These are phyloP conservation scores for Mesocentrotus franciscanus DNA, from an alignment of 53 echinoderm and acorn worm genomes.

Conservation along the genomic window DNA sequence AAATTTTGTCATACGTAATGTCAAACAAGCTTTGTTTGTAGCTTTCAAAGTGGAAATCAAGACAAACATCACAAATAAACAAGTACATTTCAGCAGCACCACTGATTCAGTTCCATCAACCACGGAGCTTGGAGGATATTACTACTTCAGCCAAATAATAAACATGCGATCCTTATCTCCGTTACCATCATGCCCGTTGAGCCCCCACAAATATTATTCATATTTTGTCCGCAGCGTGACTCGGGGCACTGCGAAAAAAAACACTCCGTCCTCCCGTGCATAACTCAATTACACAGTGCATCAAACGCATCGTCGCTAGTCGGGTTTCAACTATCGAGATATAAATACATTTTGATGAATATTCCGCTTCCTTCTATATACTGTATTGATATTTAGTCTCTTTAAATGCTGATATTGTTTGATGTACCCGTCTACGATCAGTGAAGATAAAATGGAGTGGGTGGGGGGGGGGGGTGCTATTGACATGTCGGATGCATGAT, in stretches of 20 bases:
- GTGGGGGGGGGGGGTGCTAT: no score
- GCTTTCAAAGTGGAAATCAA: no score
- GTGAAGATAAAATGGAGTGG: no score
- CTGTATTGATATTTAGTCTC: background rate
- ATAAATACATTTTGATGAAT: background rate
- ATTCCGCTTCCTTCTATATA: background rate
- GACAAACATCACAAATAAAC: no score
- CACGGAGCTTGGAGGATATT: no score
- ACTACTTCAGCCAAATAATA: background rate
- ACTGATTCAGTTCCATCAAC: no score
- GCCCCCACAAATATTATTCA: background rate
- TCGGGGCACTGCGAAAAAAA: background rate
- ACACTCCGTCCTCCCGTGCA: background rate
- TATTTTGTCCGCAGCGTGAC: background rate
- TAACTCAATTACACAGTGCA: background rate
- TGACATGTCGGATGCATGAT: no score
- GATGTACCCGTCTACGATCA: no score
- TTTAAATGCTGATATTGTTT: background rate
- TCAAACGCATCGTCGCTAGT: background rate
- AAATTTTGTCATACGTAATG: no score
- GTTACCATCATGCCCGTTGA: background rate
- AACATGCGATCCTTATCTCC: background rate
- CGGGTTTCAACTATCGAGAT: background rate
- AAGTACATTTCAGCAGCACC: no score
- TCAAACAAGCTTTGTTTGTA: no score